phyloP scores from a whole-genome alignment of 2,888 invertebrate genomes.

The Hypselothyrea guttata region DNA sequence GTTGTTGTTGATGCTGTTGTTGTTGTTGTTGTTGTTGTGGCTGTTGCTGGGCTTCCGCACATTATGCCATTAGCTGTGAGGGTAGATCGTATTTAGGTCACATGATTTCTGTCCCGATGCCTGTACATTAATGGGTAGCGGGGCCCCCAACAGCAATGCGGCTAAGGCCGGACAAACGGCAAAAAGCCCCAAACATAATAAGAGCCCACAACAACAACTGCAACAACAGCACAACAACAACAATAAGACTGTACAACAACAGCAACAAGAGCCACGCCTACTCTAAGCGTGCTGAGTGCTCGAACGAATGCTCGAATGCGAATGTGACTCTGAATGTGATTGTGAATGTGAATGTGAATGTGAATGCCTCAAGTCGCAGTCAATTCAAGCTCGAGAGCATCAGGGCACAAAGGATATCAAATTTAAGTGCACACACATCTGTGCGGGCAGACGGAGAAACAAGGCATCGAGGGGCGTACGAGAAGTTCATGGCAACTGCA shows the following conservation, averaged over 20 bases:
- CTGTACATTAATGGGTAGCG: conserved; percentile 55
- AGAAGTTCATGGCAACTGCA: neutral
- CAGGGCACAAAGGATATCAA: conserved; percentile 70
- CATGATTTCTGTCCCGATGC: conserved; percentile 57
- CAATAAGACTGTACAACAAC: conserved; percentile 17
- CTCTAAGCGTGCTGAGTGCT: conserved; percentile 7
- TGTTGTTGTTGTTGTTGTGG: conserved; percentile 24
- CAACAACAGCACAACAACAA: neutral
- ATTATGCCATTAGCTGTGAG: conserved; percentile 71
- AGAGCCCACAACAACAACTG: conserved; percentile 40
- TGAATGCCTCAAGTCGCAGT: conserved; percentile 61
- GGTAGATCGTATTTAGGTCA: conserved; percentile 68
- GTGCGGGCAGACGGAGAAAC: conserved; percentile 15
- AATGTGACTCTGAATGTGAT: conserved; percentile 21
- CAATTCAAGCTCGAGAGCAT: conserved; percentile 39
- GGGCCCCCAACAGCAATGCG: conserved; percentile 34
- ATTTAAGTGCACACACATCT: conserved; percentile 73
- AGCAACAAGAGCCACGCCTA: conserved; percentile 38
- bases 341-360: conserved; percentile 26
- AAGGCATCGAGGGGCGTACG: conserved; percentile 10
- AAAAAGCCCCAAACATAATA: conserved; percentile 59
- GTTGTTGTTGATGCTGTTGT: conserved; percentile 20
- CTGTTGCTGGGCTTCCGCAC: conserved; percentile 52
- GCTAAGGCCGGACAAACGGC: conserved; percentile 52
- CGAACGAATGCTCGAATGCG: conserved; percentile 2